phyloP scores from a whole-genome alignment of 2,113 vertebrate genomes.

The Ardeotis arabs region DNA sequence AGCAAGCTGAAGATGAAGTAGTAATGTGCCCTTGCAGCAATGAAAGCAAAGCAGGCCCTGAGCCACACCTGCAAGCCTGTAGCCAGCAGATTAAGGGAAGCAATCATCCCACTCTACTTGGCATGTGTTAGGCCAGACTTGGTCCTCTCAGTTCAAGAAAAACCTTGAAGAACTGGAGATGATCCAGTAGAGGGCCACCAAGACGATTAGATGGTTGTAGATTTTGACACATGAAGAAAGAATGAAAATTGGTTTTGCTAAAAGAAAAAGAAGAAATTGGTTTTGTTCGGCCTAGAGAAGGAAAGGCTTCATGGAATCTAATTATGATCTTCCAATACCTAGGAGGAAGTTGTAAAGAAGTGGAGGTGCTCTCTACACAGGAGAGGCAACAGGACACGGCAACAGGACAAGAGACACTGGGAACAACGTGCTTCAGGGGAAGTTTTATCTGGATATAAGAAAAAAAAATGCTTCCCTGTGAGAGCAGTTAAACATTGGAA shows the following conservation, averaged over 20 bases:
- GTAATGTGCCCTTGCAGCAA: neutral
- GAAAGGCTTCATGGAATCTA: neutral
- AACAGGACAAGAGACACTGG: neutral
- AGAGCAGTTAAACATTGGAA: neutral
- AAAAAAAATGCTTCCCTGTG: neutral
- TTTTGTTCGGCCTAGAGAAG: neutral
- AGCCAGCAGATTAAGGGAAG: neutral
- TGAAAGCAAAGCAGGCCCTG: neutral
- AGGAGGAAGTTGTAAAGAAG: neutral
- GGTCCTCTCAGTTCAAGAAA: neutral
- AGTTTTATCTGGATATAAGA: neutral
- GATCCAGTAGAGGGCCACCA: rapidly evolving
- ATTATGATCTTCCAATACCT: rapidly evolving
- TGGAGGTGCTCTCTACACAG: neutral
- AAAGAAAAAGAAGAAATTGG: rapidly evolving
- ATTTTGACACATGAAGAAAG: neutral
- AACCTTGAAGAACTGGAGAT: neutral
- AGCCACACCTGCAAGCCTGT: neutral
- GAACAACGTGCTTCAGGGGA: neutral
- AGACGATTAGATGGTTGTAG: neutral
- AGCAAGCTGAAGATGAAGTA: neutral
- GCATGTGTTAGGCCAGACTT: neutral
- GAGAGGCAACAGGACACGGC: neutral
- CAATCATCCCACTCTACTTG: rapidly evolving
- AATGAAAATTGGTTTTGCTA: neutral